phyloP scores from a whole-genome alignment of 2,113 vertebrate species.

The Boulengerochromis microlepis region DNA sequence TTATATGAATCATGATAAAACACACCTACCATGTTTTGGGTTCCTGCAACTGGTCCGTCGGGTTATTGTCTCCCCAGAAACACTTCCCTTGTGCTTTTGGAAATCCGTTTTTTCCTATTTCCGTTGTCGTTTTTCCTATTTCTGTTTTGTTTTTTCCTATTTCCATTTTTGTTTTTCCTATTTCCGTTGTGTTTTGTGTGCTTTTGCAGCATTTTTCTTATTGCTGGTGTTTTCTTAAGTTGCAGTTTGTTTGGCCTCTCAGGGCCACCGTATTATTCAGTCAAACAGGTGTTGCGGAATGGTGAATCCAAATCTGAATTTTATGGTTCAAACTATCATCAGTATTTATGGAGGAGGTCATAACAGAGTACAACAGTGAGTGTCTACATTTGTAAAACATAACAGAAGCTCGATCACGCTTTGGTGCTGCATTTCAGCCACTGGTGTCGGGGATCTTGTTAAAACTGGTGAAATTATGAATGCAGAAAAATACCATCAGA shows the following conservation, averaged over 20 bases:
- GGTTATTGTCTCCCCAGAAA: neutral
- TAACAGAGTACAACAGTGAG: neutral
- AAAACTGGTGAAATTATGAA: neutral
- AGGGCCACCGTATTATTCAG: neutral
- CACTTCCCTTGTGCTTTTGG: neutral
- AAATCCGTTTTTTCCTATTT: accelerated
- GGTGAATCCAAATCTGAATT: neutral
- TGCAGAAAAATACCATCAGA: neutral
- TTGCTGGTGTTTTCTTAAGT: neutral
- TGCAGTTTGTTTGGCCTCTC: neutral
- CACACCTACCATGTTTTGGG: neutral
- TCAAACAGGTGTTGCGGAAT: neutral
- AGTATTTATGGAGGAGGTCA: neutral
- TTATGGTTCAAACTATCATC: neutral
- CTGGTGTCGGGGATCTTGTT: neutral
- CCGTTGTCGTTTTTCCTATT: accelerated
- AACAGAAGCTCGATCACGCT: neutral
- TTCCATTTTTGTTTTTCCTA: accelerated
- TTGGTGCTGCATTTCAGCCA: neutral
- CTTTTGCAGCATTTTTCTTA: accelerated
- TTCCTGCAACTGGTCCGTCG: neutral
- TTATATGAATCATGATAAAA: neutral
- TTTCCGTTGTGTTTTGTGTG: neutral
- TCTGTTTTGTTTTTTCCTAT: neutral
- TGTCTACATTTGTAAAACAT: neutral